These are phyloP conservation scores for Corythornis vintsioides DNA, from an alignment of 2,113 vertebrate genomes.

Conservation along the genomic window DNA sequence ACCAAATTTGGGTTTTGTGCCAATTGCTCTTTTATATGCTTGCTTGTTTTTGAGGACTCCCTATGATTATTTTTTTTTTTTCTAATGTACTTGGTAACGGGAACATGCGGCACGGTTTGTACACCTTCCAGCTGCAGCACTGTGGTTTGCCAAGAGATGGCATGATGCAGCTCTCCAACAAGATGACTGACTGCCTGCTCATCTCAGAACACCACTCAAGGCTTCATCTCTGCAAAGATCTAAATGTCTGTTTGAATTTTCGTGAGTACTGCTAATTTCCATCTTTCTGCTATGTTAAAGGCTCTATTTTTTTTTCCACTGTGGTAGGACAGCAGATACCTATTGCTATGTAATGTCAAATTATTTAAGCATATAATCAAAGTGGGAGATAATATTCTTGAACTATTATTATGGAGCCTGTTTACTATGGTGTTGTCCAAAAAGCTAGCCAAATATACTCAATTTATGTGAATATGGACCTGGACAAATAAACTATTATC, in stretches of 20 bases:
- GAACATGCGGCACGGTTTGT: background rate
- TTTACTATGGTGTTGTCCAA: background rate
- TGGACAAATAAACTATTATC: background rate
- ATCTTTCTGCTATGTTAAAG: background rate
- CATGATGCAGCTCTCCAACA: slow-evolving; percentile 9
- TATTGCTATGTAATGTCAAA: background rate
- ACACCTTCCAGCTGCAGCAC: slow-evolving; percentile 50
- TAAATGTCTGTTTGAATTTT: background rate
- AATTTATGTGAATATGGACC: background rate
- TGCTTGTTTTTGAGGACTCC: slow-evolving; percentile 69
- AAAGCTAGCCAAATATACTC: background rate
- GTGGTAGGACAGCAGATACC: background rate
- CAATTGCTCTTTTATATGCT: slow-evolving; percentile 65
- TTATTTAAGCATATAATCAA: background rate
- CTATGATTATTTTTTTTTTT: slow-evolving; percentile 49
- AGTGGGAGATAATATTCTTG: background rate
- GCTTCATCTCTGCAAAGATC: background rate
- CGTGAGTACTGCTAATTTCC: background rate
- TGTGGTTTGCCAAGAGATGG: slow-evolving; percentile 59
- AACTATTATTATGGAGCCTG: background rate
- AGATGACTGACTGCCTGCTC: background rate
- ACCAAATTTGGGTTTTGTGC: slow-evolving; percentile 40
- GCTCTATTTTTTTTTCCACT: background rate
- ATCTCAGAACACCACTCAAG: background rate
- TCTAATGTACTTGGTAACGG: slow-evolving; percentile 49